Conservation (phyloP, 2,797 vertebrate genomes). For the Anas bernieri region DNA sequence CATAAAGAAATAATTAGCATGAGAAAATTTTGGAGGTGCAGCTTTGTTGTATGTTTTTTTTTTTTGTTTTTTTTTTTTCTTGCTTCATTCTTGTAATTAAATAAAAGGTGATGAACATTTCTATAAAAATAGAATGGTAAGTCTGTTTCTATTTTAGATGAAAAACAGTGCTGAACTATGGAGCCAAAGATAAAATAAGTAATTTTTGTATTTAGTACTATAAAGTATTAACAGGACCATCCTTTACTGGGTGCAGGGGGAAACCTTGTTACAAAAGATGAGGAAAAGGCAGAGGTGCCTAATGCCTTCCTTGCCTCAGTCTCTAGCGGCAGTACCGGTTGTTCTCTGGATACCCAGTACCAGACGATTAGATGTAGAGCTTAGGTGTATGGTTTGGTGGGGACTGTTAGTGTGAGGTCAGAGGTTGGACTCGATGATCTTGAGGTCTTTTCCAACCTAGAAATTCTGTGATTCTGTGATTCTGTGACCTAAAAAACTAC, state of each 20-base stretch:
- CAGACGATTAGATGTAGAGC: too few species aligned
- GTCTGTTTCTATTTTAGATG: neutral
- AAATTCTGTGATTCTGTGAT: too few species aligned
- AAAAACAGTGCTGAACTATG: neutral
- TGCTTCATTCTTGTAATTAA: neutral
- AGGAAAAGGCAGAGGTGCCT: too few species aligned
- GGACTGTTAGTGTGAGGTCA: too few species aligned
- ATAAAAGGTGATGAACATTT: neutral
- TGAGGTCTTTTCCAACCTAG: too few species aligned
- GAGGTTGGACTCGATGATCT: too few species aligned
- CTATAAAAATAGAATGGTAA: neutral
- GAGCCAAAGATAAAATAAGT: neutral
- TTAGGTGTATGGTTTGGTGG: too few species aligned
- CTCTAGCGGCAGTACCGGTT: too few species aligned
- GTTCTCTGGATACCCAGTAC: too few species aligned
- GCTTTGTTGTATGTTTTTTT: neutral
- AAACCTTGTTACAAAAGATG: too few species aligned
- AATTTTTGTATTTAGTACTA: neutral
- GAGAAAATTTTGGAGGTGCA: neutral
- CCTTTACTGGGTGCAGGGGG: too few species aligned
- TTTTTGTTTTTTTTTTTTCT: neutral
- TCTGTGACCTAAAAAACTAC: neutral
- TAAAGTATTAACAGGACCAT: neutral
- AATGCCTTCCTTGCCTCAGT: too few species aligned
- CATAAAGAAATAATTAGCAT: neutral